A percentile compares a stretch with the other conserved stretches of the same genome.
These are phyloP conservation scores for Cebus imitator DNA, from an alignment of 2,113 vertebrate species.

Conservation along the genomic window DNA sequence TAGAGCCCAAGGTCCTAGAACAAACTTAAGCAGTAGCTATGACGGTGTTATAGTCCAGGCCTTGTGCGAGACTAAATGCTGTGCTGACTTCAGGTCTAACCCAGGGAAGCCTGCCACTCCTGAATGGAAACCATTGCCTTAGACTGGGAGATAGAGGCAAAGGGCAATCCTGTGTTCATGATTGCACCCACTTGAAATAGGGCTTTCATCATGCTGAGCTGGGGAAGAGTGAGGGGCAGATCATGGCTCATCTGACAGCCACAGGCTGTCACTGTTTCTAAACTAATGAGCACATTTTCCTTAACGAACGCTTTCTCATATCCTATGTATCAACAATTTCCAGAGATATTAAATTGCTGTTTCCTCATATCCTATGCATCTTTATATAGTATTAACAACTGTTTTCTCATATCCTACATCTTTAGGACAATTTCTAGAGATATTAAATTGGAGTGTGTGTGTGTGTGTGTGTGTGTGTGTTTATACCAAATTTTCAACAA, in stretches of 20 bases:
- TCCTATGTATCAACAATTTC: not conserved
- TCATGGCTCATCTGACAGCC: not conserved
- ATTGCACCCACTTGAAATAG: fast-evolving
- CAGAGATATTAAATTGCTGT: not conserved
- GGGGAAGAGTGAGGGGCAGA: not conserved
- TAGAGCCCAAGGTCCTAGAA: no score
- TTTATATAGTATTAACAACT: not conserved
- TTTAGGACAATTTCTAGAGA: not conserved
- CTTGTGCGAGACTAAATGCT: no score
- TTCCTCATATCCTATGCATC: no score
- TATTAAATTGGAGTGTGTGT: not conserved
- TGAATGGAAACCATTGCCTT: not conserved
- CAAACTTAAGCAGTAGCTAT: no score
- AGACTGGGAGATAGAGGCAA: not conserved
- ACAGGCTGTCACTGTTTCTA: not conserved
- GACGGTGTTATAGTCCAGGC: no score
- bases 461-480: not conserved
- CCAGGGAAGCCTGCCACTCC: not conserved
- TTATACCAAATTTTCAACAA: not conserved
- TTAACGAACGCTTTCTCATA: not conserved
- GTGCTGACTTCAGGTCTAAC: no score
- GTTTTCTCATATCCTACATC: no score
- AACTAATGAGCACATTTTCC: not conserved
- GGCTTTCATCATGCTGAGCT: not conserved
- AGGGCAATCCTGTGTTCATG: not conserved